phyloP scores from a whole-genome alignment of 2,113 vertebrate genomes.

The Naja naja region DNA sequence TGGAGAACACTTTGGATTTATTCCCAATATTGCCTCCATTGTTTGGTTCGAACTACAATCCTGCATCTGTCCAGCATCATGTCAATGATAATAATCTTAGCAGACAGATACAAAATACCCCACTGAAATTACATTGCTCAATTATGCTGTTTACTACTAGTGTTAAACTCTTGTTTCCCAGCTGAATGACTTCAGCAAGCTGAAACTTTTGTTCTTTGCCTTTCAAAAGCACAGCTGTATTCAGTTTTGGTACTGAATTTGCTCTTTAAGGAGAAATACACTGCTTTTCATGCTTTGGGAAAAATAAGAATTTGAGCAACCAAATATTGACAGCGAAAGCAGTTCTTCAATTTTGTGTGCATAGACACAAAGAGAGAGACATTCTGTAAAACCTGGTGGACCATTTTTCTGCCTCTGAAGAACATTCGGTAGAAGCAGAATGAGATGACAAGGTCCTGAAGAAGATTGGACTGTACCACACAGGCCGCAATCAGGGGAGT shows the following conservation, averaged over 20 bases:
- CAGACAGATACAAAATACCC: constrained; percentile 66
- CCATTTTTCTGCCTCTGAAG: constrained; percentile 40
- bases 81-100: constrained; percentile 65
- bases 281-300: constrained; percentile 50
- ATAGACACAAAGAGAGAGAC: constrained; percentile 57
- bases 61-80: constrained; percentile 64
- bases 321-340: constrained; percentile 59
- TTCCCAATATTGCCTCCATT: constrained; percentile 63
- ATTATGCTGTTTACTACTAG: constrained; percentile 66
- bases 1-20: constrained; percentile 60
- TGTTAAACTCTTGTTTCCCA: constrained; percentile 57
- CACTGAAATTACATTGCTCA: constrained; percentile 62
- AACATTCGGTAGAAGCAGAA: background rate
- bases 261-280: constrained; percentile 43
- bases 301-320: background rate
- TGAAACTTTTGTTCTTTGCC: constrained; percentile 45
- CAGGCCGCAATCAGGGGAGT: background rate
- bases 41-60: constrained; percentile 67
- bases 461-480: background rate
- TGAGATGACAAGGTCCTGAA: background rate
- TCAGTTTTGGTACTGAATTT: constrained; percentile 26
- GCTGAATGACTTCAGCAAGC: constrained; percentile 50
- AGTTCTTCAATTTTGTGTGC: constrained; percentile 52
- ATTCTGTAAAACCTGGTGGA: constrained; percentile 61
- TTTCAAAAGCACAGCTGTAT: constrained; percentile 47